Evolutionary conservation across 2,888 invertebrate genomes (phyloP), one percentile per base, ranked within the genome.

Genomic region (Leucophenga maculata): DNA sequence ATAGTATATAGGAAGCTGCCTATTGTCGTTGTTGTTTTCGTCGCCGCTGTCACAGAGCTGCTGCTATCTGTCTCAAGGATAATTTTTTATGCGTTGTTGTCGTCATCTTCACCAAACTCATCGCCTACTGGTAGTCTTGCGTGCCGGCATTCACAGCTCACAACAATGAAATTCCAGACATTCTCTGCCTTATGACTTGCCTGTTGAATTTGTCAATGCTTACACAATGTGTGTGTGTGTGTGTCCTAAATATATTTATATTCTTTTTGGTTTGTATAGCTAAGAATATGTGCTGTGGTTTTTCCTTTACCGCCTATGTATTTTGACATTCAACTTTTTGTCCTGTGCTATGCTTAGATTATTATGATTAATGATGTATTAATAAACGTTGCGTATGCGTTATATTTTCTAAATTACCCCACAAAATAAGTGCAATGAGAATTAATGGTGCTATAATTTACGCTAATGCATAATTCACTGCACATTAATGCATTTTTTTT

Each of bases 321-420:
- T 26, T 55, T 55, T 55, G 14, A 18, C 44, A 39, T 16, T 60
- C 11, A 39, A 39, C 39, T 16, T 16, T 16, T 39, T 39, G 13
- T 8, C n/a, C 32, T 16, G 3, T n/a, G 6, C 32, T 16, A 0
- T n/a, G 6, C 39, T n/a, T 39, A 39, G 69, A 77, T 80, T 82
- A 80, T 80, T 82, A 78, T 80, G 83, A 83, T 80, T 72, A 82
- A 80, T 81, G 75, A 69, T 67, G 72, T 73, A 67, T 74, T 83
- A 83, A 80, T 81, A 82, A 68, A 14, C 62, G 3, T 18, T 6
- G 62, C 32, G 44, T 44, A 62, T 18, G 39, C 46, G 13, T 18
- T 18, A 16, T 18, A 62, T 31, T 39, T 32, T 32, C 8, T 32
- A 32, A 55, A 20, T 18, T 22, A 55, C 1, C 4, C 54, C 20